Conservation (phyloP, 2,113 vertebrate species). For the Callipepla squamata region DNA sequence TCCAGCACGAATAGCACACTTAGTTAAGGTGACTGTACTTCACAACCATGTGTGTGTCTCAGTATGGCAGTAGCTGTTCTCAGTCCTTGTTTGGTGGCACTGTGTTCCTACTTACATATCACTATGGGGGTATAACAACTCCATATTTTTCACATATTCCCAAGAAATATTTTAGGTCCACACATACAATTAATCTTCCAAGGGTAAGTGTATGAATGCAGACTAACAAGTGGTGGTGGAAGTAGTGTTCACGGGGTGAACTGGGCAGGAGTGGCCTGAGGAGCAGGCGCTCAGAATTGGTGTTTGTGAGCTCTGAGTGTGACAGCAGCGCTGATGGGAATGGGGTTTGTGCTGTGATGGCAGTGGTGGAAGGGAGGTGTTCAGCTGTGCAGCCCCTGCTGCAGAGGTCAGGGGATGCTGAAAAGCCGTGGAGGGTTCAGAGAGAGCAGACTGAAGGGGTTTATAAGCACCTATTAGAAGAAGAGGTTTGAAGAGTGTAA, state of each 20-base stretch:
- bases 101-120: not conserved
- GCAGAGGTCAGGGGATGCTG: not conserved
- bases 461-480: not conserved
- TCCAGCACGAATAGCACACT: slow-evolving; percentile 90
- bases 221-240: not conserved
- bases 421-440: not conserved
- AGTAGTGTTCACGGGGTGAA: not conserved
- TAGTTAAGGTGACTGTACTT: slow-evolving; percentile 87
- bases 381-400: not conserved
- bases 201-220: not conserved
- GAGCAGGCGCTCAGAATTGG: not conserved
- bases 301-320: not conserved
- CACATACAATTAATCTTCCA: not conserved
- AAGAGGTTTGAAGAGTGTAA: not conserved
- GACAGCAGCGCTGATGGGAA: not conserved
- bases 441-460: not conserved
- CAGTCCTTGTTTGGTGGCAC: not conserved
- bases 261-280: not conserved
- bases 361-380: not conserved
- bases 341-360: not conserved
- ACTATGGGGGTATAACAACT: not conserved
- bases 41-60: not conserved
- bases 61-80: not conserved
- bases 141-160: not conserved
- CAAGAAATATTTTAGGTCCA: not conserved